These are phyloP conservation scores for Bombus vancouverensis DNA, from an alignment of 1,140 invertebrate species.

Conservation along the genomic window DNA sequence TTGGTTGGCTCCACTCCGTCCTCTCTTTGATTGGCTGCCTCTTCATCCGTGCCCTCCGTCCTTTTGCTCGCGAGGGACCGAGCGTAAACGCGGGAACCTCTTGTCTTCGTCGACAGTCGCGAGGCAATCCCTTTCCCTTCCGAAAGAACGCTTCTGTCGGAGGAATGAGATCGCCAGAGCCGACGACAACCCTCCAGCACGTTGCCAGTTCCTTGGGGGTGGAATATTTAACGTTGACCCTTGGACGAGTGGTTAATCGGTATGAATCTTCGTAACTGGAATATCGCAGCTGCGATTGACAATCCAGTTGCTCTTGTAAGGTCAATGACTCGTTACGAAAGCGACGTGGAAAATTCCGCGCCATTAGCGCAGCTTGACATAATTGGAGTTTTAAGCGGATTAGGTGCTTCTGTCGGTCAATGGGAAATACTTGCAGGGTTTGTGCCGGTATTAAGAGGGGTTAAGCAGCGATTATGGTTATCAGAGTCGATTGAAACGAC, in stretches of 20 bases:
- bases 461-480: not conserved
- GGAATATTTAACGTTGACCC: not conserved
- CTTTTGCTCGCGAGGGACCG: slow-evolving; percentile 34
- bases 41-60: slow-evolving; percentile 61
- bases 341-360: not conserved
- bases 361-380: not conserved
- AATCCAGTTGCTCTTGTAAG: not conserved
- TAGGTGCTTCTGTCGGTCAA: not conserved
- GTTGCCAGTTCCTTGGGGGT: not conserved
- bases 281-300: not conserved
- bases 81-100: slow-evolving; percentile 26
- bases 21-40: slow-evolving; percentile 67
- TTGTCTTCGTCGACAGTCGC: not conserved
- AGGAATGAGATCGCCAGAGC: no score
- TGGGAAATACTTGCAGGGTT: not conserved
- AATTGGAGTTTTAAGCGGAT: not conserved
- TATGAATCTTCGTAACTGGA: not conserved
- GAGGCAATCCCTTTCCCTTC: not conserved
- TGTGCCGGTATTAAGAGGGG: not conserved
- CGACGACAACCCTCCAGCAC: not conserved
- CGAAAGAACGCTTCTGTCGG: not conserved
- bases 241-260: no score
- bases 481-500: not conserved
- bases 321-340: no score
- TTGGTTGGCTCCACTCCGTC: slow-evolving; percentile 73